A percentile compares a stretch with the other conserved stretches of the same genome.
Evolutionary conservation across 2,797 vertebrate species (phyloP).

Genomic region (Chaetophractus vellerosus): DNA sequence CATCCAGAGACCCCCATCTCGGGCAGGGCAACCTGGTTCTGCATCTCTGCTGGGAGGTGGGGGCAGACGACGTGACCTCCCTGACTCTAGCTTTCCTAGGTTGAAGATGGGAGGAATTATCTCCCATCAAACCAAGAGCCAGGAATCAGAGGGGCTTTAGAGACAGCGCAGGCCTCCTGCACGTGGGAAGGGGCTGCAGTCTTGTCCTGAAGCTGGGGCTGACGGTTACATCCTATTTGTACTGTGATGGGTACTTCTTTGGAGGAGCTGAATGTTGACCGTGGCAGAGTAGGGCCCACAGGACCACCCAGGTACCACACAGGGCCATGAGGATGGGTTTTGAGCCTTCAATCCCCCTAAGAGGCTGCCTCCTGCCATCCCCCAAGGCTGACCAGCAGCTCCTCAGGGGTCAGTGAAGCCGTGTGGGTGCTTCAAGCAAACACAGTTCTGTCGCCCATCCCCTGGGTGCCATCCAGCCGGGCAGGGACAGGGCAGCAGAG

Average conservation of each 20-base stretch:
- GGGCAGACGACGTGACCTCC: accelerated
- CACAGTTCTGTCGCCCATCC: not conserved
- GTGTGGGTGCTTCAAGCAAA: not conserved
- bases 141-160: not conserved
- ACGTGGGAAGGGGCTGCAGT: not conserved
- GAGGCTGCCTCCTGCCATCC: not conserved
- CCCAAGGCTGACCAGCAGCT: not conserved
- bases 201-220: not conserved
- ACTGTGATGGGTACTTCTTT: not conserved
- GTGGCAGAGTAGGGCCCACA: not conserved
- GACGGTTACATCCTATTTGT: not conserved
- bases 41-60: not conserved
- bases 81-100: not conserved
- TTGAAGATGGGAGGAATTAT: not conserved
- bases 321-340: not conserved
- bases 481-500: not conserved
- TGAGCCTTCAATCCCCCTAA: not conserved
- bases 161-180: not conserved
- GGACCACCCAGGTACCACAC: not conserved
- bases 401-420: not conserved
- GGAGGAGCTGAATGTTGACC: not conserved
- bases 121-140: not conserved
- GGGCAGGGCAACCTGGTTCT: not conserved
- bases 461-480: not conserved
- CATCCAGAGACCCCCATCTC: not conserved